phyloP scores from a whole-genome alignment of 2,113 vertebrate species.

The Cinclus cinclus region DNA sequence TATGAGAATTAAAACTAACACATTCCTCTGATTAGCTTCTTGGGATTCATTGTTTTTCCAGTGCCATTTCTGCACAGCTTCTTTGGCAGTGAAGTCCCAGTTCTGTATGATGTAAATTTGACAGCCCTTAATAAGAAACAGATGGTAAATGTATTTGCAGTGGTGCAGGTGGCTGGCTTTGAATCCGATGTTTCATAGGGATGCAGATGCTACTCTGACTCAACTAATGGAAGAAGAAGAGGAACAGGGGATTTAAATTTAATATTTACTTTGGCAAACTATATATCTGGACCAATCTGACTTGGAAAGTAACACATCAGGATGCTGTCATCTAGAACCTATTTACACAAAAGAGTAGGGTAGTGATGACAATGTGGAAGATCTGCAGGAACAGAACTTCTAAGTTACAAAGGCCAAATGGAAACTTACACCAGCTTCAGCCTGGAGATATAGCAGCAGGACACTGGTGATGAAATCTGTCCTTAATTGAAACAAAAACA shows the following conservation, averaged over 20 bases:
- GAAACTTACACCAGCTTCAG: neutral
- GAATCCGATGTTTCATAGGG: neutral
- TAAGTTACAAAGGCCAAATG: neutral
- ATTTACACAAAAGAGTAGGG: neutral
- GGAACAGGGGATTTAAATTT: neutral
- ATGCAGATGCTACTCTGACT: neutral
- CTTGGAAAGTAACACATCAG: neutral
- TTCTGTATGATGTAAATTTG: neutral
- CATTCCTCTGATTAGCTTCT: neutral
- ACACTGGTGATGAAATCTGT: neutral
- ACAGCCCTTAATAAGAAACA: slow-evolving; percentile 44
- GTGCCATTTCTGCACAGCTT: neutral
- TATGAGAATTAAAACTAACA: neutral
- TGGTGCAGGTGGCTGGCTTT: slow-evolving; percentile 16
- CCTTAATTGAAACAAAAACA: neutral
- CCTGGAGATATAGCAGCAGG: neutral
- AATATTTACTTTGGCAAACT: neutral
- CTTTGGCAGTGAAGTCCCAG: neutral
- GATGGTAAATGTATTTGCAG: neutral
- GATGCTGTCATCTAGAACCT: neutral
- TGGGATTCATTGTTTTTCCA: slow-evolving; percentile 10
- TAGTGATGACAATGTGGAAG: neutral
- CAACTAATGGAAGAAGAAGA: neutral
- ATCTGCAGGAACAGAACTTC: neutral
- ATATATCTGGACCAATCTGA: neutral